These are phyloP conservation scores for Caenorhabditis auriculariae DNA, from an alignment of 2,888 invertebrate genomes.

Conservation along the genomic window DNA sequence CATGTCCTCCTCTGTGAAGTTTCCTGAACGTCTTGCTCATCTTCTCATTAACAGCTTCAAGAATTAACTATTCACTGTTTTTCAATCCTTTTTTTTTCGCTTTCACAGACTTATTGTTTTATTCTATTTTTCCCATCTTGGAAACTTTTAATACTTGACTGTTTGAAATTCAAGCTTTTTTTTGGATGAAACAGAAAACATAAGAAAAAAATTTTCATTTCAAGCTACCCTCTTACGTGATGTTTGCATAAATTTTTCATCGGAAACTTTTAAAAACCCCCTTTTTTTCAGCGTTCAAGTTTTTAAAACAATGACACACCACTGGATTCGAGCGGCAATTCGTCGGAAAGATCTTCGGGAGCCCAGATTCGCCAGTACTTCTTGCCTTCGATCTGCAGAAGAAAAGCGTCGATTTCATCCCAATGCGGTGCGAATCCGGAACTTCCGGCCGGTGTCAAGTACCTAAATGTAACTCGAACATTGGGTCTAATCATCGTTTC, in stretches of 20 bases:
- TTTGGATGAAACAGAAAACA: too few relatives aligned
- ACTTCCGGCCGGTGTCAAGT: constrained; percentile 88
- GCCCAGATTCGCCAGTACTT: constrained; percentile 90
- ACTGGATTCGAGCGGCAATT: constrained; percentile 75
- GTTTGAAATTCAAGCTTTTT: too few relatives aligned
- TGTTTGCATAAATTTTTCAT: too few relatives aligned
- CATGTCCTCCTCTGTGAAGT: constrained; percentile 66
- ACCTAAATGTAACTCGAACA: constrained; percentile 67
- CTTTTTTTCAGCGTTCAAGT: too few relatives aligned
- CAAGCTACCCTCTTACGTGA: not conserved
- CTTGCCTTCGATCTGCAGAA: constrained; percentile 90
- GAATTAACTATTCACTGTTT: not conserved
- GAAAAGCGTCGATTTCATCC: constrained; percentile 97
- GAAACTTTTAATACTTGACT: not conserved
- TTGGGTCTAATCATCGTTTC: not conserved
- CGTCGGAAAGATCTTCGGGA: constrained; percentile 72
- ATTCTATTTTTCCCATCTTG: not conserved
- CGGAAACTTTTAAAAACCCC: not conserved
- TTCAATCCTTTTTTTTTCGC: not conserved
- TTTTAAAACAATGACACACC: constrained; percentile 3
- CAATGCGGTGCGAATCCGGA: constrained; percentile 99
- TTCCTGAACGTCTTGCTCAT: constrained; percentile 55
- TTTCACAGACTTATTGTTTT: not conserved
- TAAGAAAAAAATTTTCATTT: too few relatives aligned
- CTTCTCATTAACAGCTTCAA: not conserved